Conservation (phyloP, 2,113 vertebrate species). For the Corynorhinus townsendii region DNA sequence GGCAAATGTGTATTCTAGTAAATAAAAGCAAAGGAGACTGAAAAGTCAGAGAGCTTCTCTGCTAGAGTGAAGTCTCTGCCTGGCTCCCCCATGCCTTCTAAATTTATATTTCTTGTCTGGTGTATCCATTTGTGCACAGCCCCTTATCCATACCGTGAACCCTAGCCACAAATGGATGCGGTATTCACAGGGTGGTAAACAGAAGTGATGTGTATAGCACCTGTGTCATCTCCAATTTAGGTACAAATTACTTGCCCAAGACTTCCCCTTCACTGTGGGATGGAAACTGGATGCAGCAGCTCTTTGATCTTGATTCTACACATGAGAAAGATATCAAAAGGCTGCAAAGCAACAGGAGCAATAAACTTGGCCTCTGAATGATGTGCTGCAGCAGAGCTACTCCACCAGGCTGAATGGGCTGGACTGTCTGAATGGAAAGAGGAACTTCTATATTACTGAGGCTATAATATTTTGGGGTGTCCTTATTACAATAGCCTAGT, state of each 20-base stretch:
- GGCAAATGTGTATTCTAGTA: too few relatives aligned
- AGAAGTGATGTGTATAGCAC: not conserved
- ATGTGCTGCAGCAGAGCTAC: not conserved
- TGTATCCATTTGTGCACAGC: too few relatives aligned
- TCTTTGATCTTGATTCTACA: fast-evolving
- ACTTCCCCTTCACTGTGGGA: not conserved
- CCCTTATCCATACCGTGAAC: too few relatives aligned
- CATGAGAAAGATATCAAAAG: not conserved
- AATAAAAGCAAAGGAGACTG: too few relatives aligned
- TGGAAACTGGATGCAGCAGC: not conserved
- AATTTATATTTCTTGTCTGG: too few relatives aligned
- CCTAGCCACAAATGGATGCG: too few relatives aligned
- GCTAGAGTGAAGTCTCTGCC: too few relatives aligned
- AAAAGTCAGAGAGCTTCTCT: too few relatives aligned
- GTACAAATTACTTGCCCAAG: not conserved
- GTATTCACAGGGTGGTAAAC: too few relatives aligned
- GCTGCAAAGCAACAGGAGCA: fast-evolving
- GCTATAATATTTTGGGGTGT: not conserved
- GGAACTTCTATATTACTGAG: not conserved
- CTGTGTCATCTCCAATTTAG: not conserved
- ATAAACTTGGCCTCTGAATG: not conserved
- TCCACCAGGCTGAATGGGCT: too few relatives aligned
- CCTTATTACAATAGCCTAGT: not conserved
- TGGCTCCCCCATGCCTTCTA: too few relatives aligned
- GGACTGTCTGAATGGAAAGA: not conserved